Percentiles rank a stretch among this genome's conserved stretches.
phyloP scores from a whole-genome alignment of 2,888 invertebrate species.

The Xestia xanthographa region DNA sequence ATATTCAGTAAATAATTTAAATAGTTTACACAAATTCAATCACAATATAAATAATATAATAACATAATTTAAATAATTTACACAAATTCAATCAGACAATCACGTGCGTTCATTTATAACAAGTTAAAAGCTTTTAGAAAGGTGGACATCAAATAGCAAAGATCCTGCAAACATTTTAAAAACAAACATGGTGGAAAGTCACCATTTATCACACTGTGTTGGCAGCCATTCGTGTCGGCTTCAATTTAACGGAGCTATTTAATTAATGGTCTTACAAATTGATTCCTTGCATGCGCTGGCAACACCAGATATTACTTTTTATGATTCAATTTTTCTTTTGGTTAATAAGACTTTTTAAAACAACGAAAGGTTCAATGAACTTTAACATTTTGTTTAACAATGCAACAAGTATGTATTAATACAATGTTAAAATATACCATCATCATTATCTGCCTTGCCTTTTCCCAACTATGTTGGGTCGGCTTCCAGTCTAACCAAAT shows the following conservation, averaged over 20 bases:
- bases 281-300: constrained; percentile 65
- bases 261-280: constrained; percentile 72
- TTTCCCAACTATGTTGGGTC: no score
- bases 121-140: constrained; percentile 44
- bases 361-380: background rate
- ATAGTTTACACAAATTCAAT: no score
- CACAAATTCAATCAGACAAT: background rate
- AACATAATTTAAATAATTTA: background rate
- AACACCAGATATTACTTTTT: constrained; percentile 37
- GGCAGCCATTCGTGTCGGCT: constrained; percentile 64
- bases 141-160: constrained; percentile 6
- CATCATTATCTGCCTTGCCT: no score
- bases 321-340: constrained; percentile 7
- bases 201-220: constrained; percentile 60
- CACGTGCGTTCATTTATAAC: background rate
- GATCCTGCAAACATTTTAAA: constrained; percentile 37
- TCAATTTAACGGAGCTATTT: constrained; percentile 68
- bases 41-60: no score
- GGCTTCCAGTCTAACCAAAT: no score
- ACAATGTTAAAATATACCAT: background rate
- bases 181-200: constrained; percentile 49
- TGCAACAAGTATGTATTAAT: background rate
- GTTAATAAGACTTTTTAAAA: background rate
- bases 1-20: no score
- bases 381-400: background rate